phyloP scores from a whole-genome alignment of 1,140 invertebrate genomes.

The Eciton burchellii region DNA sequence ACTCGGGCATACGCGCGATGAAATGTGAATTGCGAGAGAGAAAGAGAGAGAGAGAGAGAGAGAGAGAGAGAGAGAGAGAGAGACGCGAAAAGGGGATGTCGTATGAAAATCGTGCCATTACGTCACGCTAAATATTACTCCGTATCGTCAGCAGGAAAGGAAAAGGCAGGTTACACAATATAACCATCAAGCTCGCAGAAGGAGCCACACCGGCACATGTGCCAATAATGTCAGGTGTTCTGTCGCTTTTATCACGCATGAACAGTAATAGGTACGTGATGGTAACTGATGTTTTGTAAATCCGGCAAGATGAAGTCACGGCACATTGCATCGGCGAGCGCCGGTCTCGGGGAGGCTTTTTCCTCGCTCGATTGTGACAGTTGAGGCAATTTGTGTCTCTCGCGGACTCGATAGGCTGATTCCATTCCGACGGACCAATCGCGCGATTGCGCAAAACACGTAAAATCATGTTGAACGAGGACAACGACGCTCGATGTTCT shows the following conservation, averaged over 20 bases:
- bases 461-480: neutral
- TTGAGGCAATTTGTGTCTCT: neutral
- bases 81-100: constrained; percentile 6
- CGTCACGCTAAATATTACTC: constrained; percentile 54
- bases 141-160: constrained; percentile 47
- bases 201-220: constrained; percentile 56
- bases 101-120: constrained; percentile 43
- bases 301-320: constrained; percentile 53
- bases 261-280: constrained; percentile 56
- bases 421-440: neutral
- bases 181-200: constrained; percentile 59
- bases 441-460: neutral
- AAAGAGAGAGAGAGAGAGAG: too few relatives aligned
- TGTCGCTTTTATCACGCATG: constrained; percentile 57
- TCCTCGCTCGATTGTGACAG: neutral
- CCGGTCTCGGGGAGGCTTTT: constrained; percentile 16
- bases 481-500: neutral
- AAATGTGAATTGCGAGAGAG: too few relatives aligned
- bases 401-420: neutral
- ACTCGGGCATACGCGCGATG: too few relatives aligned
- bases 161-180: constrained; percentile 54
- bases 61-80: too few relatives aligned
- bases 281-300: constrained; percentile 52
- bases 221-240: constrained; percentile 56
- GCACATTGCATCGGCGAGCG: neutral